A percentile compares a stretch with the other conserved stretches of the same genome.
These are phyloP conservation scores for Myopa tessellatipennis DNA, from an alignment of 2,888 invertebrate species.

Conservation along the genomic window DNA sequence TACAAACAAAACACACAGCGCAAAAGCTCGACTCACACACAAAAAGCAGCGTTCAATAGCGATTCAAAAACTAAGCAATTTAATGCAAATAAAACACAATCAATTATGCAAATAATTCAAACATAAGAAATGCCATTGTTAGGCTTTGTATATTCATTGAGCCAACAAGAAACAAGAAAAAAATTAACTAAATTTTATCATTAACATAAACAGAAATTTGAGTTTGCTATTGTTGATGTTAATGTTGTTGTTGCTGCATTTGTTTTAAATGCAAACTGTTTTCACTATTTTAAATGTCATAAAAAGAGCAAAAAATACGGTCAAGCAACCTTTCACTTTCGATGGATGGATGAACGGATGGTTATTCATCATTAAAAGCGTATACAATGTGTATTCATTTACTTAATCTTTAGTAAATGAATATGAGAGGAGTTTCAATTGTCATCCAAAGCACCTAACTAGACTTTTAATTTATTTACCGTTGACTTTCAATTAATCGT, in stretches of 20 bases:
- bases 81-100: conserved; percentile 12
- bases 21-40: not conserved
- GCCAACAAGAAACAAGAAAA: not conserved
- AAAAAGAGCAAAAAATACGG: not conserved
- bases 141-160: not conserved
- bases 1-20: too few species aligned
- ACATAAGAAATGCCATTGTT: conserved; percentile 14
- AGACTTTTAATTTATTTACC: too few species aligned
- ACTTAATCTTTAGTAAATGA: too few species aligned
- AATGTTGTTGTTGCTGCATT: conserved; percentile 7
- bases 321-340: conserved; percentile 33
- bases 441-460: too few species aligned
- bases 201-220: not conserved
- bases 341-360: not conserved
- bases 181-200: not conserved
- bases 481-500: not conserved
- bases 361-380: too few species aligned
- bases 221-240: conserved; percentile 8
- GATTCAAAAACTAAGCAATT: not conserved
- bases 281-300: conserved; percentile 29
- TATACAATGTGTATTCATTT: too few species aligned
- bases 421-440: too few species aligned
- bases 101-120: conserved; percentile 25
- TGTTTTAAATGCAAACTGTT: conserved; percentile 27
- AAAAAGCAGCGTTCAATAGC: conserved; percentile 23